Percentiles rank a stretch among this genome's conserved stretches.
Conservation (phyloP, 2,888 invertebrate species). For the Holacanthella duospinosa region DNA sequence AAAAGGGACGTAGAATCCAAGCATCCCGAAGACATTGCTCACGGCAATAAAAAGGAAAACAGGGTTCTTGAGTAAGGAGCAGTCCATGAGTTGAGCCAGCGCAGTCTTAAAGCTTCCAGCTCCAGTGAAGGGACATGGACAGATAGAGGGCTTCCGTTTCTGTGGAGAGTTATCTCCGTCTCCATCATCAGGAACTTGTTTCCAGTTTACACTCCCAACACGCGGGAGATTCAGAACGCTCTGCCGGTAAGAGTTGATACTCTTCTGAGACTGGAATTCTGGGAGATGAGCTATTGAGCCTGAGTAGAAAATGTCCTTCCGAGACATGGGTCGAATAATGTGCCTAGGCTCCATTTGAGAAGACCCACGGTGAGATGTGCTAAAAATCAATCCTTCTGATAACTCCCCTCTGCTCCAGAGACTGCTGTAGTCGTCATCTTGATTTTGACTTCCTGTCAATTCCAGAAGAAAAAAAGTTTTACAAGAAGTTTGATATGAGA, state of each 20-base stretch:
- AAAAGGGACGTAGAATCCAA: slow-evolving; percentile 93
- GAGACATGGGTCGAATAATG: slow-evolving; percentile 78
- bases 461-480: background rate
- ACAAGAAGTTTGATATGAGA: background rate
- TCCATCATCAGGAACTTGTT: slow-evolving; percentile 13
- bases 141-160: slow-evolving; percentile 11
- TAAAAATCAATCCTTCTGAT: slow-evolving; percentile 34
- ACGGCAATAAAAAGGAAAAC: slow-evolving; percentile 84
- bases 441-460: slow-evolving; percentile 15
- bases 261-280: slow-evolving; percentile 85
- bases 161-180: slow-evolving; percentile 16
- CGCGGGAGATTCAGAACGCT: slow-evolving; percentile 79
- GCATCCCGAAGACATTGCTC: slow-evolving; percentile 93
- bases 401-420: slow-evolving; percentile 38
- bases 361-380: slow-evolving; percentile 27
- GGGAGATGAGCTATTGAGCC: slow-evolving; percentile 88
- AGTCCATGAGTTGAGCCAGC: slow-evolving; percentile 79
- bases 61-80: slow-evolving; percentile 74
- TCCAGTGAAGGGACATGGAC: slow-evolving; percentile 25
- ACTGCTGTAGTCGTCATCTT: slow-evolving; percentile 35
- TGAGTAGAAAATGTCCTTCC: slow-evolving; percentile 95
- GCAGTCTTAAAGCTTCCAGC: slow-evolving; percentile 60
- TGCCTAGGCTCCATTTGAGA: slow-evolving; percentile 49
- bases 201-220: slow-evolving; percentile 26
- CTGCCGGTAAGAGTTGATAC: slow-evolving; percentile 77